Conservation (phyloP, 1,140 invertebrate genomes). For the Geopemphigus sp. region DNA sequence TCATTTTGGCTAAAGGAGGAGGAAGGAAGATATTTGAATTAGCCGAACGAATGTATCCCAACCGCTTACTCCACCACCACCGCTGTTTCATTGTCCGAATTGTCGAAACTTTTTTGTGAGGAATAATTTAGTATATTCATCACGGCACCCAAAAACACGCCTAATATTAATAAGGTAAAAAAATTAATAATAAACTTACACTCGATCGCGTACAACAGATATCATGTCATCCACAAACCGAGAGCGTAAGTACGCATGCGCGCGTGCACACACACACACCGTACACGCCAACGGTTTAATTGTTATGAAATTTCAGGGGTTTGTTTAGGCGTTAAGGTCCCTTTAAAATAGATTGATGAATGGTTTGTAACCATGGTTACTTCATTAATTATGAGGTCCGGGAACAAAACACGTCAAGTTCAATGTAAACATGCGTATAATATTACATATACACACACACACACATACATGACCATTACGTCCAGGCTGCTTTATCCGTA, state of each 20-base stretch:
- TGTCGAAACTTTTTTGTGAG: neutral
- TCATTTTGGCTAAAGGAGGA: too few relatives aligned
- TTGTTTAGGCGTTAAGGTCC: slow-evolving; percentile 27
- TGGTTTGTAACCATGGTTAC: slow-evolving; percentile 26
- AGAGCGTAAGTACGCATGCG: neutral
- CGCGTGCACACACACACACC: too few relatives aligned
- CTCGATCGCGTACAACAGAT: too few relatives aligned
- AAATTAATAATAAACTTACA: neutral
- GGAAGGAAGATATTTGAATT: neutral
- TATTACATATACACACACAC: too few relatives aligned
- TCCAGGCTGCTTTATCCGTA: neutral
- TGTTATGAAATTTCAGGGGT: slow-evolving; percentile 10
- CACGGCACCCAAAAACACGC: neutral
- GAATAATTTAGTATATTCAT: slow-evolving; percentile 18
- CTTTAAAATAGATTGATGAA: slow-evolving; percentile 39
- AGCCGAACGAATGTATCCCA: neutral
- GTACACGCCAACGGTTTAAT: too few relatives aligned
- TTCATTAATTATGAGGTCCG: slow-evolving; percentile 27
- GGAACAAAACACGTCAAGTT: slow-evolving; percentile 21
- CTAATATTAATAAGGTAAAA: neutral
- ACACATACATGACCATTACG: too few relatives aligned
- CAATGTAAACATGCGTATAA: slow-evolving; percentile 1
- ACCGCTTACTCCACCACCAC: too few relatives aligned
- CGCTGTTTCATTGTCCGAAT: neutral
- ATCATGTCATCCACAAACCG: slow-evolving; percentile 3